These are phyloP conservation scores for Cyrtorhinus lividipennis DNA, from an alignment of 1,140 invertebrate genomes.

Conservation along the genomic window DNA sequence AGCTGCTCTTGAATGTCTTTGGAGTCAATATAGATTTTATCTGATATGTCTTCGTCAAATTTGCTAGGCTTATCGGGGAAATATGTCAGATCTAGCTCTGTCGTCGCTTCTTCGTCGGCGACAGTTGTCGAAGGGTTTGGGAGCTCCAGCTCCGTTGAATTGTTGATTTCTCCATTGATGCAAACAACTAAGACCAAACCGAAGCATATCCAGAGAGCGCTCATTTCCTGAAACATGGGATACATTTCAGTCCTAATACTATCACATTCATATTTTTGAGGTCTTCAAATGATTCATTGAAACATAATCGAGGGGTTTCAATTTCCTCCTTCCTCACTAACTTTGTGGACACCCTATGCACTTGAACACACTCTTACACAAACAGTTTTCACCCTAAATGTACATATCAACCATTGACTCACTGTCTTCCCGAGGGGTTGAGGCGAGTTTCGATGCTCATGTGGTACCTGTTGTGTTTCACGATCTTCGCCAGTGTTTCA, in stretches of 20 bases:
- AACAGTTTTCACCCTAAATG: no score
- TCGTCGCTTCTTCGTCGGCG: background rate
- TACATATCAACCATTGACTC: no score
- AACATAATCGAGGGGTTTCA: no score
- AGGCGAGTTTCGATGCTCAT: background rate
- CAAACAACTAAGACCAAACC: background rate
- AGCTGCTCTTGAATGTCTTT: background rate
- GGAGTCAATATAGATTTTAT: conserved; percentile 17
- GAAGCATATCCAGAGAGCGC: background rate
- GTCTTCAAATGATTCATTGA: background rate
- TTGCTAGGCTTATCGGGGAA: conserved; percentile 10
- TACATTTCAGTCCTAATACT: no score
- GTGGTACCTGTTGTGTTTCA: background rate
- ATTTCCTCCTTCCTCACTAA: no score
- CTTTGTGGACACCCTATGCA: no score
- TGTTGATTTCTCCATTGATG: background rate
- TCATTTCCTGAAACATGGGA: background rate
- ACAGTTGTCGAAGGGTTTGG: background rate
- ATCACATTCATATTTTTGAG: no score
- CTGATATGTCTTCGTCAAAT: conserved; percentile 18
- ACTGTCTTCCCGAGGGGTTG: background rate
- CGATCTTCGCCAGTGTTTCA: background rate
- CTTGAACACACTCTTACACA: no score
- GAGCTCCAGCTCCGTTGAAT: background rate
- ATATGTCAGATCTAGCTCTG: background rate